Percentiles rank a stretch among this genome's conserved stretches.
Conservation (phyloP, 2,113 vertebrate species). For the Dryoscopus gambensis region DNA sequence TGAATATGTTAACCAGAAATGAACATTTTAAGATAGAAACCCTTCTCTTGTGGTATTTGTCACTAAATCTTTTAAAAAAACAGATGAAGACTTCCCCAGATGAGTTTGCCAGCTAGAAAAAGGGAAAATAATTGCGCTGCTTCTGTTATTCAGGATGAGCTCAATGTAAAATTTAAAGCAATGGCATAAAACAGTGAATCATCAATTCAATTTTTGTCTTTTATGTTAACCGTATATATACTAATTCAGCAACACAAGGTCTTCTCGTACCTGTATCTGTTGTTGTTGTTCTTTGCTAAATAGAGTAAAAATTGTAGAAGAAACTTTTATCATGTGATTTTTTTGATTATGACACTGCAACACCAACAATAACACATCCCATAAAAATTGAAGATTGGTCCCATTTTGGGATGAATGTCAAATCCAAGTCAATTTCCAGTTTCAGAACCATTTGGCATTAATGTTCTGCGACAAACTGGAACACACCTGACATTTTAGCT, state of each 20-base stretch:
- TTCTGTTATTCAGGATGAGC: neutral
- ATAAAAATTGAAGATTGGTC: neutral
- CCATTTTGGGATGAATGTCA: neutral
- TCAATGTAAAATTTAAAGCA: neutral
- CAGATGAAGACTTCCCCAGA: neutral
- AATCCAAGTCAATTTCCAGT: neutral
- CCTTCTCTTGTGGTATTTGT: neutral
- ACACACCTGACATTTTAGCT: neutral
- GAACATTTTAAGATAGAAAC: neutral
- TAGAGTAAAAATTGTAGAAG: neutral
- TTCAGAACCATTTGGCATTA: neutral
- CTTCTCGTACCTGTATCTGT: neutral
- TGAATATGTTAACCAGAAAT: neutral
- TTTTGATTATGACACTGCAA: neutral
- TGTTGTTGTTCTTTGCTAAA: neutral
- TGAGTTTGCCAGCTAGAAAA: neutral
- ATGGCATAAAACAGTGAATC: neutral
- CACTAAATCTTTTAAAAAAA: neutral
- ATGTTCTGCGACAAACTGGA: neutral
- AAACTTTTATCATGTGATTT: neutral
- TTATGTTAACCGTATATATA: neutral
- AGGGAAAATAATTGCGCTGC: neutral
- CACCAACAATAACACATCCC: neutral
- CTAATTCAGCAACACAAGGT: neutral
- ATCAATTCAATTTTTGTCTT: neutral